Conservation (phyloP, 2,888 invertebrate species). For the Macrosiphum euphorbiae region DNA sequence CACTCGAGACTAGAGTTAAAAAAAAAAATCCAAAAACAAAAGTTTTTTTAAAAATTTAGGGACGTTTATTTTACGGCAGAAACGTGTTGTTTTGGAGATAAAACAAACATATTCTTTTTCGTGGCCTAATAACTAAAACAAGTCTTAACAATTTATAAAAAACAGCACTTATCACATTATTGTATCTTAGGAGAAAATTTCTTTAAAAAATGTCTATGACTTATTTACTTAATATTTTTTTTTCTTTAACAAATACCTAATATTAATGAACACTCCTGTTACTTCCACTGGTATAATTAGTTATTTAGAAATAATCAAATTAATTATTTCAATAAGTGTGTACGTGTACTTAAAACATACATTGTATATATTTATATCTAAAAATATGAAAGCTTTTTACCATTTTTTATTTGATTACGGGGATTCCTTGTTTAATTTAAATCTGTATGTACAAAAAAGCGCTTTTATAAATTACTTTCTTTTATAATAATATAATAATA, state of each 20-base stretch:
- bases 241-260: slow-evolving; percentile 50
- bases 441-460: slow-evolving; percentile 47
- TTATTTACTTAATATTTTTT: slow-evolving; percentile 20
- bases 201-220: slow-evolving; percentile 56
- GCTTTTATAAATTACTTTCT: slow-evolving; percentile 18
- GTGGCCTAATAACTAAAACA: slow-evolving; percentile 55
- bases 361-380: background rate
- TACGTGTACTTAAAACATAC: slow-evolving; percentile 3
- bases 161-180: slow-evolving; percentile 63
- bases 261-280: slow-evolving; percentile 64
- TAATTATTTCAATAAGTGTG: slow-evolving; percentile 19
- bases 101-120: slow-evolving; percentile 14
- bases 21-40: slow-evolving; percentile 37
- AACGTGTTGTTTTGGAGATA: slow-evolving; percentile 59
- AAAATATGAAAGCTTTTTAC: slow-evolving; percentile 53
- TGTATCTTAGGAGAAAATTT: slow-evolving; percentile 61
- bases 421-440: slow-evolving; percentile 29
- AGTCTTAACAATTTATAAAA: slow-evolving; percentile 57
- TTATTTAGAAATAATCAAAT: slow-evolving; percentile 47
- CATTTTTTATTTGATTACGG: slow-evolving; percentile 14
- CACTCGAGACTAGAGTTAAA: slow-evolving; percentile 64
- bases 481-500: slow-evolving; percentile 30
- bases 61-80: slow-evolving; percentile 56
- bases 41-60: slow-evolving; percentile 4
- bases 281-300: slow-evolving; percentile 63